phyloP scores from a whole-genome alignment of 92 coral and sea anemone species.

The Scolanthus callimorphus region DNA sequence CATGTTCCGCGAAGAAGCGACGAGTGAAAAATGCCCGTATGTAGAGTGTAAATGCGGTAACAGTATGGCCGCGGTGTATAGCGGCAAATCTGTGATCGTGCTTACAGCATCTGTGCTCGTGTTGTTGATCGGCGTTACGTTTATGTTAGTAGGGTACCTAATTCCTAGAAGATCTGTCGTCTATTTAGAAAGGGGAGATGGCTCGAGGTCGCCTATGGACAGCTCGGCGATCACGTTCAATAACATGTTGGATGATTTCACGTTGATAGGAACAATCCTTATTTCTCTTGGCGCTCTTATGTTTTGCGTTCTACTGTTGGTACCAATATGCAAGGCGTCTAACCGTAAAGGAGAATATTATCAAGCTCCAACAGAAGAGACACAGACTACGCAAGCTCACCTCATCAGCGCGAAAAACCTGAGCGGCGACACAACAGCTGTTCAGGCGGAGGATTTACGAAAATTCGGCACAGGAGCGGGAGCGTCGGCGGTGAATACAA shows the following conservation, averaged over 20 bases:
- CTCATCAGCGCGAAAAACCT: slow-evolving; percentile 30
- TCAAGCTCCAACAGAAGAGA: slow-evolving; percentile 77
- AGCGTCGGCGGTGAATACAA: slow-evolving; percentile 56
- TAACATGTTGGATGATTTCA: slow-evolving; percentile 86
- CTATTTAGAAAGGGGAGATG: slow-evolving; percentile 79
- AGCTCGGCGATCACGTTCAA: slow-evolving; percentile 77
- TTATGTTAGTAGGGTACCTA: slow-evolving; percentile 87
- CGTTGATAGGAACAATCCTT: slow-evolving; percentile 80
- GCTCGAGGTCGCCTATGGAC: slow-evolving; percentile 68
- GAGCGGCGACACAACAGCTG: slow-evolving; percentile 24
- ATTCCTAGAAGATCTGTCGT: slow-evolving; percentile 81
- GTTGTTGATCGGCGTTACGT: slow-evolving; percentile 81
- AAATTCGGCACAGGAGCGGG: slow-evolving; percentile 27
- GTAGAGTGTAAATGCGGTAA: slow-evolving; percentile 79
- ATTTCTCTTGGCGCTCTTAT: slow-evolving; percentile 75
- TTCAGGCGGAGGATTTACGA: slow-evolving; percentile 41
- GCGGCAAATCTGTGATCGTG: slow-evolving; percentile 69
- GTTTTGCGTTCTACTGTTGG: slow-evolving; percentile 73
- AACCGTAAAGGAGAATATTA: slow-evolving; percentile 66
- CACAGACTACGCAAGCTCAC: slow-evolving; percentile 5
- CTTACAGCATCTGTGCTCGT: slow-evolving; percentile 62
- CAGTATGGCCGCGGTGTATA: slow-evolving; percentile 72
- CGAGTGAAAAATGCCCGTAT: slow-evolving; percentile 72
- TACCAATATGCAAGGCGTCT: slow-evolving; percentile 74
- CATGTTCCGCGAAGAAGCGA: slow-evolving; percentile 82